Base-by-base conservation (phyloP, 2,113 vertebrate species). In the Daphoenositta chrysoptera region DNA sequence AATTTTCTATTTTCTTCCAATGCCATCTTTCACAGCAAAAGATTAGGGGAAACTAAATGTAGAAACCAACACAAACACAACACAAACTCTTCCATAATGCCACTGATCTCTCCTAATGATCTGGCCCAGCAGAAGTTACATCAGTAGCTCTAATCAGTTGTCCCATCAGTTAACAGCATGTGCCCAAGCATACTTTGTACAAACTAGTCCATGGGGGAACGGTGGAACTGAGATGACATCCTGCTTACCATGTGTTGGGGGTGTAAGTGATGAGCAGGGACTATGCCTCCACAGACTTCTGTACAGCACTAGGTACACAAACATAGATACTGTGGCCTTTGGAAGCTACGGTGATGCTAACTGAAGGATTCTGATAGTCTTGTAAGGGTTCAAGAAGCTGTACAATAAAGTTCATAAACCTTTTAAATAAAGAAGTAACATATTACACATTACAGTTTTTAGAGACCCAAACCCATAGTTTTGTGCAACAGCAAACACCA, bases 1-100 rank as follows among this genome's bases (percentile, higher is more conserved):
- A 4, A 60, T 45, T 77, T 44, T 37, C 24, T 68, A 10, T 26
- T 40, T 58, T 73, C 40, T 69, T 65, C 51, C 65, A 72, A 22
- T 6, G 15, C 7, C 21, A 58, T 26, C 50, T 78, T 73, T 77
- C 50, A 75, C 42, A 81, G 35, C 14, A 45, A 22, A 89, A 65
- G 2, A 65, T 21, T 0, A 45, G 2, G 58, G 5, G 27, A 91
- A 92, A 50, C 23, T 30, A 8, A 19, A 61, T 0, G 2, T 0
- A 65, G 66, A 73, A 87, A 76, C 28, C 21, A 26, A 23, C 17
- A 80, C 1, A 0, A 81, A 40, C 58, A 24, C 12, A 17, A 12
- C 11, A 83, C 1, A 0, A 86, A 42, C 60, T 70, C 27, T 44
- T 79, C 51, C n/a, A 21, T 12, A 92, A 63, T 4, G 12, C 22